Evolutionary conservation across 2,888 invertebrate species (phyloP).

Genomic region (Nephrotoma appendiculata): DNA sequence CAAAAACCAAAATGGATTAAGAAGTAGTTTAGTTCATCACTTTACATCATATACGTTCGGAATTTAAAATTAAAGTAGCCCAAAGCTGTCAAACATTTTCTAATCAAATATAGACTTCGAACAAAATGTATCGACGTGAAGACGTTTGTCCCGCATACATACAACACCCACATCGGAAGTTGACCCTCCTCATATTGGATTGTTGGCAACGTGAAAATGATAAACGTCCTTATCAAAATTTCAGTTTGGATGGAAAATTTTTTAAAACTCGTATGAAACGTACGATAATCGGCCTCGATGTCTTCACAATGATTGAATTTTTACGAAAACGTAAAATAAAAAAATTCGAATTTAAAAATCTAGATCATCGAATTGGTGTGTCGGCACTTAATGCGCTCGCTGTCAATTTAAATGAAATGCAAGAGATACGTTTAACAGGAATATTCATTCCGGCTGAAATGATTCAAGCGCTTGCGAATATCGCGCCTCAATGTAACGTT

Average conservation of each 20-base stretch:
- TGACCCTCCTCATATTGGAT: constrained; percentile 19
- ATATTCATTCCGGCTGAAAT: neutral
- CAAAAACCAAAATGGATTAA: too few species aligned
- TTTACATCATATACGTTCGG: too few species aligned
- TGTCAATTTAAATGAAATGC: neutral
- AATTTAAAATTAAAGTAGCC: neutral
- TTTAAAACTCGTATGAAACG: constrained; percentile 23
- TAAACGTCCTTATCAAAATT: constrained; percentile 21
- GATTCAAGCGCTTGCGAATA: neutral
- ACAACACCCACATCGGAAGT: neutral
- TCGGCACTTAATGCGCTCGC: neutral
- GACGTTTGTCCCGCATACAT: neutral
- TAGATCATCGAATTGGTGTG: neutral
- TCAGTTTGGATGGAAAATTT: constrained; percentile 19
- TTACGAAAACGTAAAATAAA: constrained; percentile 13
- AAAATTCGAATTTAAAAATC: constrained; percentile 1
- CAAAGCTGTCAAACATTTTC: neutral
- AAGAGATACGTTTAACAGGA: neutral
- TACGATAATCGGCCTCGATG: constrained; percentile 18
- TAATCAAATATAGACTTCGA: neutral
- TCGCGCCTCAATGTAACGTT: neutral
- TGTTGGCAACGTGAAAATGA: constrained; percentile 30
- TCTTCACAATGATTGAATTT: constrained; percentile 20
- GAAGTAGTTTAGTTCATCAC: too few species aligned
- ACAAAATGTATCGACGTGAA: neutral